Conservation (phyloP, 2,888 invertebrate species). For the Dynastes maya region DNA sequence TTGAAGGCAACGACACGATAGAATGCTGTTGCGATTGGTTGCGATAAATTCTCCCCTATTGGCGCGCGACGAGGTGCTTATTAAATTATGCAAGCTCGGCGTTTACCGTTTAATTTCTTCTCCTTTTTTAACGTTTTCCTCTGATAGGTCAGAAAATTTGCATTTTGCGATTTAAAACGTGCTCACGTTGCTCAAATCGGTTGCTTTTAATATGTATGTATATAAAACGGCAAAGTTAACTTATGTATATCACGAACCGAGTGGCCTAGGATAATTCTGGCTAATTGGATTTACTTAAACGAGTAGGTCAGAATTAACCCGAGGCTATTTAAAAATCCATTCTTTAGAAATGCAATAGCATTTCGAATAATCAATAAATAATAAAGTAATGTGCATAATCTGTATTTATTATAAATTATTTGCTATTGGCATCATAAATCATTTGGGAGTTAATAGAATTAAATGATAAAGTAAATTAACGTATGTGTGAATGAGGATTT, state of each 20-base stretch:
- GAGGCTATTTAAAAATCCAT: neutral
- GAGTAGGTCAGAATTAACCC: slow-evolving; percentile 2
- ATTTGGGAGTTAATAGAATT: too few species aligned
- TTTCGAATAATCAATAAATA: too few species aligned
- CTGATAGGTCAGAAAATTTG: slow-evolving; percentile 8
- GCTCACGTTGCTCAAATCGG: neutral
- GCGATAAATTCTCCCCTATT: neutral
- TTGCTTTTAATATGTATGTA: neutral
- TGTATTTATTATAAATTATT: too few species aligned
- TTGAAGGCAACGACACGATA: slow-evolving; percentile 15
- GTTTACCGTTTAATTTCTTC: slow-evolving; percentile 9
- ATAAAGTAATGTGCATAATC: too few species aligned
- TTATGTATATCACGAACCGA: neutral
- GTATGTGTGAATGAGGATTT: too few species aligned
- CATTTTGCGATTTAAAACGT: neutral
- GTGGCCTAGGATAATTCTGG: neutral
- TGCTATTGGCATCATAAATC: too few species aligned
- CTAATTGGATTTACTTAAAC: slow-evolving; percentile 3
- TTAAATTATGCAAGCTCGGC: slow-evolving; percentile 3
- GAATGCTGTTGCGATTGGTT: neutral
- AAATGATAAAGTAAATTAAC: too few species aligned
- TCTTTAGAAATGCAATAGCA: too few species aligned
- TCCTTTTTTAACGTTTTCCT: neutral
- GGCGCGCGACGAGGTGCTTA: neutral
- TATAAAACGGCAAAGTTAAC: too few species aligned